These are phyloP conservation scores for Anneissia japonica DNA, from an alignment of 35 echinoderm and acorn worm genomes.

Conservation along the genomic window DNA sequence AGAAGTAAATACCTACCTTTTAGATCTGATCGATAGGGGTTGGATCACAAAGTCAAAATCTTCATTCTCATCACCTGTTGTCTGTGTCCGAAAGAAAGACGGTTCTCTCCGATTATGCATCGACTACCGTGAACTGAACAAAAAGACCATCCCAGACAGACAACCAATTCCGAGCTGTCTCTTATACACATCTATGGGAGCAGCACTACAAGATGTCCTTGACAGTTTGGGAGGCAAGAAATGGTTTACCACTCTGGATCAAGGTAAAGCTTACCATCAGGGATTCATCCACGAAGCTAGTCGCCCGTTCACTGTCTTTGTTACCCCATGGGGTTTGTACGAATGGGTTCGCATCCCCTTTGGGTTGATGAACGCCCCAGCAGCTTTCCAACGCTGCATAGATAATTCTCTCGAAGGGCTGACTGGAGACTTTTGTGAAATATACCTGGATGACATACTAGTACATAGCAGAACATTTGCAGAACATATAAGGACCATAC, in stretches of 20 bases:
- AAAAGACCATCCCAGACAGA: slow-evolving; percentile 43
- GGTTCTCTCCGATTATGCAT: slow-evolving; percentile 36
- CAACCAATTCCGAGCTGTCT: slow-evolving; percentile 55
- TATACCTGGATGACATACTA: slow-evolving; percentile 17
- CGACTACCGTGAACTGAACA: slow-evolving; percentile 46
- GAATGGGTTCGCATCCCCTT: slow-evolving; percentile 11
- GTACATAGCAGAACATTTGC: slow-evolving; percentile 8
- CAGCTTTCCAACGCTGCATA: not conserved
- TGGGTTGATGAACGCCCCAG: slow-evolving; percentile 11
- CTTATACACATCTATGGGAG: too few species aligned
- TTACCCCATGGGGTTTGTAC: slow-evolving; percentile 31
- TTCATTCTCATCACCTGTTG: slow-evolving; percentile 39
- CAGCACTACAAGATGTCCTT: slow-evolving; percentile 34
- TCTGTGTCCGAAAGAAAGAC: slow-evolving; percentile 60
- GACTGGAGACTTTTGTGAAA: not conserved
- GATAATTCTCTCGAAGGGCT: not conserved
- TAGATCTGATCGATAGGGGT: slow-evolving; percentile 27
- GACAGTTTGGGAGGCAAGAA: slow-evolving; percentile 22
- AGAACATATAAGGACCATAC: slow-evolving; percentile 9
- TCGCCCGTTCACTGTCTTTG: slow-evolving; percentile 19
- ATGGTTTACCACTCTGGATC: slow-evolving; percentile 27
- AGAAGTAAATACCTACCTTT: slow-evolving; percentile 36
- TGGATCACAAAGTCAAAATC: slow-evolving; percentile 54
- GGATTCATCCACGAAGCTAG: slow-evolving; percentile 13
- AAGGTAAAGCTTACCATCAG: slow-evolving; percentile 47